Percentiles rank a stretch among this genome's conserved stretches.
Evolutionary conservation across 2,113 vertebrate genomes (phyloP).

Genomic region (Rallus limicola): DNA sequence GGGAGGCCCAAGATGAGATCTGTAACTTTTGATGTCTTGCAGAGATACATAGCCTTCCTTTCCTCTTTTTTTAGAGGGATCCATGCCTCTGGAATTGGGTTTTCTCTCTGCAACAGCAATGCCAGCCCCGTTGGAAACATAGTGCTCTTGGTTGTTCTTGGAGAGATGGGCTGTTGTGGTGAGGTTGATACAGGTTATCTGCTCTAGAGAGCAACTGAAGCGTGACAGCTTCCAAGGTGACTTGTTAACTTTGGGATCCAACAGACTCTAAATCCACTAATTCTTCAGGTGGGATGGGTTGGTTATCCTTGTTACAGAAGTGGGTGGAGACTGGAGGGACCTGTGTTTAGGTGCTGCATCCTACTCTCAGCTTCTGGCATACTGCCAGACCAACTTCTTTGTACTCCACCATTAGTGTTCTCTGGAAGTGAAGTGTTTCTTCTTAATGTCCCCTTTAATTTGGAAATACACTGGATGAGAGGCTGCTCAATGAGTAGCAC

Average conservation of each 20-base stretch:
- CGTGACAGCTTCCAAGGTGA: not conserved
- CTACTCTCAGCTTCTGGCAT: not conserved
- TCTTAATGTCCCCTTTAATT: not conserved
- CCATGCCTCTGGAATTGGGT: not conserved
- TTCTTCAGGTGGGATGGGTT: accelerated
- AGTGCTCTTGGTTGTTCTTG: not conserved
- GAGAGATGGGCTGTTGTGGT: not conserved
- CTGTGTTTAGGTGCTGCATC: not conserved
- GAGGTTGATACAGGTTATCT: not conserved
- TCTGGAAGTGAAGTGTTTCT: not conserved
- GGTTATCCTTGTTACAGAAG: not conserved
- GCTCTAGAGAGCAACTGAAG: not conserved
- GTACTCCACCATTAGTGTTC: not conserved
- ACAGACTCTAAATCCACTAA: not conserved
- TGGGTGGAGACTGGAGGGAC: not conserved
- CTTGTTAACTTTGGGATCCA: not conserved
- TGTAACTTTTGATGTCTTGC: not conserved
- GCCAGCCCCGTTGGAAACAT: not conserved
- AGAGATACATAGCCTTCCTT: not conserved
- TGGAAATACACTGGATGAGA: not conserved
- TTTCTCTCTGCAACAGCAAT: not conserved
- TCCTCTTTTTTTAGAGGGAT: not conserved
- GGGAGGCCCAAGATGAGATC: not conserved
- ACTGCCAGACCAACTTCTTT: not conserved
- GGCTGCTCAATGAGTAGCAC: not conserved